Evolutionary conservation across 2,888 invertebrate species (phyloP).

Genomic region (Dolichopus griseipennis): DNA sequence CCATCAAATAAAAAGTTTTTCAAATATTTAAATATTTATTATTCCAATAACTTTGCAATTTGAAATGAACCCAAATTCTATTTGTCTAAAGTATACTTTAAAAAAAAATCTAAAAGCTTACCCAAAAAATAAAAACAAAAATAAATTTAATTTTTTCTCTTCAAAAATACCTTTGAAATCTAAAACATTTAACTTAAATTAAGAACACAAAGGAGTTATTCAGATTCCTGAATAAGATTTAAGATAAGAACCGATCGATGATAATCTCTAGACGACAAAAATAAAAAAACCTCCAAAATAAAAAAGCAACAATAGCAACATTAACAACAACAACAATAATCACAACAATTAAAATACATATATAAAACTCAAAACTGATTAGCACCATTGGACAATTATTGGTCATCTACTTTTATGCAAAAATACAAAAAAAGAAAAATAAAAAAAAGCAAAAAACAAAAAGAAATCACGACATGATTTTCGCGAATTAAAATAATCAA

Average conservation of each 20-base stretch:
- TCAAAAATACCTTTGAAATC: neutral
- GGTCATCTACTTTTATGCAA: slow-evolving; percentile 9
- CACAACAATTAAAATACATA: neutral
- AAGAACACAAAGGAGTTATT: slow-evolving; percentile 4
- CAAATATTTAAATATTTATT: too few relatives aligned
- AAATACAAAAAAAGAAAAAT: neutral
- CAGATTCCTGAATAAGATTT: neutral
- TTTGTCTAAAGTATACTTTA: too few relatives aligned
- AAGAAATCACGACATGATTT: neutral
- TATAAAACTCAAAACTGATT: slow-evolving; percentile 1
- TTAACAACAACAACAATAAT: neutral
- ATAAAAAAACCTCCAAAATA: neutral
- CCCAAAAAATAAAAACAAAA: too few relatives aligned
- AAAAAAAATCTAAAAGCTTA: too few relatives aligned
- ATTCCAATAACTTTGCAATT: too few relatives aligned
- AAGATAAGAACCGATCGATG: slow-evolving; percentile 1
- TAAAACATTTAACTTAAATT: slow-evolving; percentile 1
- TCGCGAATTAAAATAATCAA: neutral
- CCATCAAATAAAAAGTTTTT: too few relatives aligned
- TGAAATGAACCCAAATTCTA: too few relatives aligned
- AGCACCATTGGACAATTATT: slow-evolving; percentile 10
- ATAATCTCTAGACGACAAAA: slow-evolving; percentile 5
- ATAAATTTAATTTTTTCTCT: neutral
- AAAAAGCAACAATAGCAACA: too few relatives aligned
- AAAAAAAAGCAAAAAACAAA: too few relatives aligned